Conservation (phyloP, 2,113 vertebrate genomes). For the Leiothrix lutea region DNA sequence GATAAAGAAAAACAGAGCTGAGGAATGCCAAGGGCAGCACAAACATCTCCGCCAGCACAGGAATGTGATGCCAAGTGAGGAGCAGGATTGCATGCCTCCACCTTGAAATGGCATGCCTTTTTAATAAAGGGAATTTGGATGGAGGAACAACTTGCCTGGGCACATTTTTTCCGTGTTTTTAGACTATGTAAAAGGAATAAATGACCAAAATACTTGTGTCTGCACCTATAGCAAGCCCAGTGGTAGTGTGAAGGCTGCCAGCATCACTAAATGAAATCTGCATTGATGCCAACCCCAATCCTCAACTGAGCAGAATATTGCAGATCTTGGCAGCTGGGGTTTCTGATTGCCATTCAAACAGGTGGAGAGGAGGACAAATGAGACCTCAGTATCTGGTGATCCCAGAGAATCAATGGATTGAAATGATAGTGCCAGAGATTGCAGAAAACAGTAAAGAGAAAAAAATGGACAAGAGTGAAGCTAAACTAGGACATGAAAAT, state of each 20-base stretch:
- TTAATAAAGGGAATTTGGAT: slow-evolving; percentile 25
- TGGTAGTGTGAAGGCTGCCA: slow-evolving; percentile 14
- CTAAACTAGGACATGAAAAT: not conserved
- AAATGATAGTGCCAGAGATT: not conserved
- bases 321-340: slow-evolving; percentile 47
- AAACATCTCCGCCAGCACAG: not conserved
- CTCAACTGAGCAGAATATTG: slow-evolving; percentile 34
- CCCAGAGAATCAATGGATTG: slow-evolving; percentile 32
- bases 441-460: not conserved
- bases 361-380: slow-evolving; percentile 56
- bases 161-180: not conserved
- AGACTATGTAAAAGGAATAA: slow-evolving; percentile 1
- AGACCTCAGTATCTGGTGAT: slow-evolving; percentile 26
- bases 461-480: not conserved
- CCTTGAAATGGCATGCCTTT: slow-evolving; percentile 39
- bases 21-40: slow-evolving; percentile 63
- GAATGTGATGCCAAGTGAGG: slow-evolving; percentile 22
- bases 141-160: not conserved
- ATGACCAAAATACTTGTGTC: slow-evolving; percentile 34
- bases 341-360: slow-evolving; percentile 57
- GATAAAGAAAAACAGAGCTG: slow-evolving; percentile 54
- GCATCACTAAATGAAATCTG: slow-evolving; percentile 27
- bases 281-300: slow-evolving; percentile 2
- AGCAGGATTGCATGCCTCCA: not conserved
- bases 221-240: slow-evolving; percentile 14